A percentile compares a stretch with the other conserved stretches of the same genome.
These are phyloP conservation scores for Incurvaria masculella DNA, from an alignment of 2,888 invertebrate species.

Conservation along the genomic window DNA sequence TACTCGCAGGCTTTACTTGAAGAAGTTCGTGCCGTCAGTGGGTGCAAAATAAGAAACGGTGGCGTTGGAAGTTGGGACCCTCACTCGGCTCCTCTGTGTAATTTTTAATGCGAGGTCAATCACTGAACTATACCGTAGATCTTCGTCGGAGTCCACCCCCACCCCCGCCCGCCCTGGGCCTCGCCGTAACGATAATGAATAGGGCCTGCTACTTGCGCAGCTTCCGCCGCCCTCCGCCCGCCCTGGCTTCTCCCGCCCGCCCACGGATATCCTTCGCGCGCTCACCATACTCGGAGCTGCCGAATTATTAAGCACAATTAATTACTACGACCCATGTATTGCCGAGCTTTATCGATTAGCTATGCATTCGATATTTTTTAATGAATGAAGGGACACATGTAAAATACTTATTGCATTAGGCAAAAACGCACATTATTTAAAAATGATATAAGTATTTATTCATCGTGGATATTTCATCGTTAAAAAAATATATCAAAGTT, in stretches of 20 bases:
- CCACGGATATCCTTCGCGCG: no score
- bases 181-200: slow-evolving; percentile 54
- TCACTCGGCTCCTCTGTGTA: slow-evolving; percentile 40
- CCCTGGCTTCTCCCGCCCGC: no score
- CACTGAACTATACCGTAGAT: slow-evolving; percentile 53
- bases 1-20: not conserved
- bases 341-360: slow-evolving; percentile 3
- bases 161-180: not conserved
- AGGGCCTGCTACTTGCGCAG: slow-evolving; percentile 38
- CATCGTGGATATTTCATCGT: no score
- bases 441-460: no score
- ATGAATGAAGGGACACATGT: no score
- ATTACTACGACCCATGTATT: slow-evolving; percentile 17
- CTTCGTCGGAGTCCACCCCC: slow-evolving; percentile 33
- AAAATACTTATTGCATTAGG: no score
- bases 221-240: slow-evolving; percentile 9
- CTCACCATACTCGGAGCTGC: slow-evolving; percentile 44
- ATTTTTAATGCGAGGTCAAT: slow-evolving; percentile 59
- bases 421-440: no score
- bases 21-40: not conserved
- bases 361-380: no score
- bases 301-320: slow-evolving; percentile 54
- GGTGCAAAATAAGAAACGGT: slow-evolving; percentile 38
- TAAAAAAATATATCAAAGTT: no score
- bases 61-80: slow-evolving; percentile 31